Evolutionary conservation across 2,797 vertebrate genomes (phyloP).

Genomic region (Ciconia nigra): DNA sequence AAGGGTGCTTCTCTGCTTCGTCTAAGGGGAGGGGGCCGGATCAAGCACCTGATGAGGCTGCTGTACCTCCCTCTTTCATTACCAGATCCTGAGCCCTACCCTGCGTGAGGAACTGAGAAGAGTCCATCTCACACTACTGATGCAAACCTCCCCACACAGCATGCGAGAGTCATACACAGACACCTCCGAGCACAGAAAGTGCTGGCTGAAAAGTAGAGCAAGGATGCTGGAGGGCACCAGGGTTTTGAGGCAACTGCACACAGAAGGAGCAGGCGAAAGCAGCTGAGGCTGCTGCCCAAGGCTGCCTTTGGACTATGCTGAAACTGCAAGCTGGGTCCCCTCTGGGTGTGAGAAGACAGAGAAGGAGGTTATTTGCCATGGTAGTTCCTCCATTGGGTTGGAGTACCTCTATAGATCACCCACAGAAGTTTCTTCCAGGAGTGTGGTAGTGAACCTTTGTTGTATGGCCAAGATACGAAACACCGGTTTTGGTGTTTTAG

Average conservation of each 20-base stretch:
- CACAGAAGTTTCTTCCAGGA: neutral
- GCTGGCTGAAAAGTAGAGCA: neutral
- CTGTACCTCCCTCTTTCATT: neutral
- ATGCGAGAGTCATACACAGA: fast-evolving
- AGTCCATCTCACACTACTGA: neutral
- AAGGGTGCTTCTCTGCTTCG: neutral
- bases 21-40: neutral
- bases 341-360: neutral
- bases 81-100: neutral
- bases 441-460: neutral
- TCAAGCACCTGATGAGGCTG: neutral
- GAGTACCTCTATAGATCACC: neutral
- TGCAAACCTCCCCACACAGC: neutral
- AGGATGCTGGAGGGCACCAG: neutral
- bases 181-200: neutral
- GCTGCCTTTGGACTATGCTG: neutral
- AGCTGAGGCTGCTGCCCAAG: neutral
- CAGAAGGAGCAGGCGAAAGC: neutral
- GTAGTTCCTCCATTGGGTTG: neutral
- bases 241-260: neutral
- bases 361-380: neutral
- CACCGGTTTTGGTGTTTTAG: neutral
- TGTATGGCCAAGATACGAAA: neutral
- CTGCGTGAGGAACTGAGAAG: neutral
- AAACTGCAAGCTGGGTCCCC: fast-evolving